A percentile compares a stretch with the other conserved stretches of the same genome.
Conservation (phyloP, 2,888 invertebrate genomes). For the Andrena dorsata region DNA sequence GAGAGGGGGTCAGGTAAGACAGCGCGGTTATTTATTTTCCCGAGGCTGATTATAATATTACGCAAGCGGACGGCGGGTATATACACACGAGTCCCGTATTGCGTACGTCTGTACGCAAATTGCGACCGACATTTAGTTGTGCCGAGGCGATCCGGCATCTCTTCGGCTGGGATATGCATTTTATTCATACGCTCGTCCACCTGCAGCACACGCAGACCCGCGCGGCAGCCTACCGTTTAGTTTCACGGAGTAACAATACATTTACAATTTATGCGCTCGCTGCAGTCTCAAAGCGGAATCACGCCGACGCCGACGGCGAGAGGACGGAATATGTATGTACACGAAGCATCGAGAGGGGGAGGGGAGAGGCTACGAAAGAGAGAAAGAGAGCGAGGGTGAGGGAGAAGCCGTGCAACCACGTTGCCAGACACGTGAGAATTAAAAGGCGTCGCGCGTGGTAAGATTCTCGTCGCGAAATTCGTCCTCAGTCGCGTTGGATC, state of each 20-base stretch:
- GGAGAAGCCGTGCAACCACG: constrained; percentile 57
- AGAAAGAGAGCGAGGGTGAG: not conserved
- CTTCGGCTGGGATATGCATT: constrained; percentile 66
- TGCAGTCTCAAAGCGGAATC: constrained; percentile 19
- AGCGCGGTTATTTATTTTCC: constrained; percentile 79
- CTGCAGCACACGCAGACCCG: constrained; percentile 29
- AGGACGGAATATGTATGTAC: not conserved
- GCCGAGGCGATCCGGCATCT: constrained; percentile 66
- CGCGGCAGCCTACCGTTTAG: constrained; percentile 58
- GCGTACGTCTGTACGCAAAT: constrained; percentile 72
- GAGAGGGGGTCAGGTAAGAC: constrained; percentile 60
- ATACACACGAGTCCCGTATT: constrained; percentile 46
- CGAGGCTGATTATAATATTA: constrained; percentile 81
- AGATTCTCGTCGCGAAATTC: constrained; percentile 34
- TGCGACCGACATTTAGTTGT: constrained; percentile 62
- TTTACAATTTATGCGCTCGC: constrained; percentile 64
- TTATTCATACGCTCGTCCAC: constrained; percentile 72
- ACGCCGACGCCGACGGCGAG: constrained; percentile 15
- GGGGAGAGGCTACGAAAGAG: not conserved
- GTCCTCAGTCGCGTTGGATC: constrained; percentile 17
- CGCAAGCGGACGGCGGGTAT: constrained; percentile 67
- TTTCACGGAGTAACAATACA: constrained; percentile 63
- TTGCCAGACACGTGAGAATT: constrained; percentile 73
- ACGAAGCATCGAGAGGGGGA: not conserved
- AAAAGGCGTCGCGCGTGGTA: constrained; percentile 62